Percentiles rank a stretch among this genome's conserved stretches.
phyloP scores from a whole-genome alignment of 2,888 invertebrate genomes.

The Automeris io region DNA sequence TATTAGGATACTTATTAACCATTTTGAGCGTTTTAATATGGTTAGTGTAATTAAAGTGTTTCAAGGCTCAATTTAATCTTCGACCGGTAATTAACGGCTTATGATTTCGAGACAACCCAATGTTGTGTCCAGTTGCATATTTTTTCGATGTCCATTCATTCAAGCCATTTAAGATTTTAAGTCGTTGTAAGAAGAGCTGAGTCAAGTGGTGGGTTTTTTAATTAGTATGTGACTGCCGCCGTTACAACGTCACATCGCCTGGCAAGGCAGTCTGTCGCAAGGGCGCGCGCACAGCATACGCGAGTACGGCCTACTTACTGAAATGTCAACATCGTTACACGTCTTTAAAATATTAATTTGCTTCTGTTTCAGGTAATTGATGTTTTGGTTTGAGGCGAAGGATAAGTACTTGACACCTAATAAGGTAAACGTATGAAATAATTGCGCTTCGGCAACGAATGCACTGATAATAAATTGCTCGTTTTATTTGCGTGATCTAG shows the following conservation, averaged over 20 bases:
- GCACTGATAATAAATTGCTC: not conserved
- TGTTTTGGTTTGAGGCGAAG: not conserved
- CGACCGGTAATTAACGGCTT: constrained; percentile 17
- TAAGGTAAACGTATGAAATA: not conserved
- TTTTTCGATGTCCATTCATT: constrained; percentile 10
- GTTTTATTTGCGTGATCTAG: not conserved
- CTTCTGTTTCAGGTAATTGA: constrained; percentile 53
- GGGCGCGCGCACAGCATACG: constrained; percentile 45
- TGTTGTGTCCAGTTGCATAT: constrained; percentile 15
- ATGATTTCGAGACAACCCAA: constrained; percentile 17
- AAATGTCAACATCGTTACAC: constrained; percentile 45
- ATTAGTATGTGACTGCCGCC: constrained; percentile 26
- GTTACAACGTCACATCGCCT: constrained; percentile 39
- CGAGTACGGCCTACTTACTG: constrained; percentile 43
- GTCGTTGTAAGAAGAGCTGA: constrained; percentile 16
- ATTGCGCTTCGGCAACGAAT: not conserved
- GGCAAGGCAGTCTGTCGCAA: constrained; percentile 51
- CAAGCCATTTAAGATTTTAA: constrained; percentile 19
- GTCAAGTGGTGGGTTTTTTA: constrained; percentile 14
- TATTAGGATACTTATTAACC: no score
- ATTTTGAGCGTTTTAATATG: no score
- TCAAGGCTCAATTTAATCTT: constrained; percentile 19
- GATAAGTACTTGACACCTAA: not conserved
- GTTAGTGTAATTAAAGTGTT: constrained; percentile 7
- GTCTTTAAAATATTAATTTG: constrained; percentile 15